Evolutionary conservation across 2,888 invertebrate species (phyloP).

Genomic region (Hydroisotoma schaefferi): DNA sequence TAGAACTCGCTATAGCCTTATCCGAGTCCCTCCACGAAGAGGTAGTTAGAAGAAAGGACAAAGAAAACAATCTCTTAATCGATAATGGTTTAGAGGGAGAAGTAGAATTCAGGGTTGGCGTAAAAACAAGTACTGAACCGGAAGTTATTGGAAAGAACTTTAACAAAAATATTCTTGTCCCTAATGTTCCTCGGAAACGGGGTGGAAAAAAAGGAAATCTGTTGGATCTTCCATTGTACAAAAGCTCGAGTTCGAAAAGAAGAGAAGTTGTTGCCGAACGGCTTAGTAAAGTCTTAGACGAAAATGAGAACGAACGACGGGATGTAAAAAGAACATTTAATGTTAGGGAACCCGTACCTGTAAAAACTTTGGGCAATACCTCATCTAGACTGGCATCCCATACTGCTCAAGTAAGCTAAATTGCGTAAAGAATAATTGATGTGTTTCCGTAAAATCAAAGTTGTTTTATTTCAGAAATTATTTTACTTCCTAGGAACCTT

Average conservation of each 20-base stretch:
- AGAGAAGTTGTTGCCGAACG: slow-evolving; percentile 32
- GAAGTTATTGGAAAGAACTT: not conserved
- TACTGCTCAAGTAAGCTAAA: not conserved
- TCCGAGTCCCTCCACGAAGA: slow-evolving; percentile 54
- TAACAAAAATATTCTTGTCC: slow-evolving; percentile 12
- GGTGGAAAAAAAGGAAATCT: slow-evolving; percentile 26
- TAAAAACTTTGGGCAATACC: not conserved
- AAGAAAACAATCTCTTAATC: slow-evolving; percentile 51
- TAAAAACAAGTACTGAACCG: slow-evolving; percentile 1
- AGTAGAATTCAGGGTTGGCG: slow-evolving; percentile 7
- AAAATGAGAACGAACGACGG: not conserved
- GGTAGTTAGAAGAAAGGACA: slow-evolving; percentile 50
- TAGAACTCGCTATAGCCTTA: slow-evolving; percentile 54
- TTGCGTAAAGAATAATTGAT: not conserved
- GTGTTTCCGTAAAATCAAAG: too few species aligned
- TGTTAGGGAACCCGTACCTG: slow-evolving; percentile 11
- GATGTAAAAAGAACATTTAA: slow-evolving; percentile 14
- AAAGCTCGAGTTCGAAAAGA: slow-evolving; percentile 19
- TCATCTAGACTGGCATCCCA: not conserved
- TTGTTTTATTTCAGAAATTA: too few species aligned
- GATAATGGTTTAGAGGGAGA: slow-evolving; percentile 46
- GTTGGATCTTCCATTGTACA: slow-evolving; percentile 19
- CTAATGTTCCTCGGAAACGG: too few species aligned
- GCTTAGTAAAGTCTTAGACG: slow-evolving; percentile 34
- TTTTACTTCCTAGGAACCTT: too few species aligned